Base-by-base conservation (phyloP, 35 echinoderm and acorn worm genomes). In the Amphiura filiformis region DNA sequence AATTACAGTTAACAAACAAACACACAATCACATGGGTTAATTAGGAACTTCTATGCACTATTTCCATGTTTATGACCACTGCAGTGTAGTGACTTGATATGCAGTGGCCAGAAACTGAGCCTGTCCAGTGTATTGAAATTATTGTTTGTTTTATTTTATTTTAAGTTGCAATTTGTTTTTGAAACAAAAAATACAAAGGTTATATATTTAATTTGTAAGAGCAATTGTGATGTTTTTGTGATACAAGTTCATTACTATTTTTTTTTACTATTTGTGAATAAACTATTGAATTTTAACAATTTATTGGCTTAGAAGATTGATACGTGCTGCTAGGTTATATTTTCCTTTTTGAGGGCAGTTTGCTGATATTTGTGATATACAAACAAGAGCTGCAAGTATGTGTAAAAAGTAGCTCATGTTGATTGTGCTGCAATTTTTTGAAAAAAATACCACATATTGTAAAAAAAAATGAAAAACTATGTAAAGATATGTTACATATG, bases 201-300 rank as follows among this genome's bases (percentile, higher is more conserved):
- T 70, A 70, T n/a, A 52, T 52, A 70, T 70, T 70, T n/a, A 23
- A 70, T 70, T 7, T 52, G 7, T 52, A 52, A 52, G n/a, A n/a
- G n/a, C 44, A 52, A n/a, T 26, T 70, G 61, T 70, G 61, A 26
- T 70, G 9, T 70, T 70, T 70, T 70, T 70, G 61, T 70, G 61
- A 70, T 70, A 15, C 26, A 47, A 47, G 41, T 47, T 17, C 28
- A 70, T 70, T 52, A 52, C 7, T 52, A 7, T 52, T 52, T 52
- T 70, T 70, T 70, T 70, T 70, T 70, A 70, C 61, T 70, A 70
- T n/a, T 52, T 70, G 61, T 70, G 61, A 70, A 70, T 70, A 70
- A 70, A 13, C 28, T 47, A 47, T 70, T 70, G 61, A 70, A 70
- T 15, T 70, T 70, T 70, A n/a, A 7, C 44, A 70, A 47, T 47